Percentiles rank a stretch among this genome's conserved stretches.
Conservation (phyloP, 2,113 vertebrate species). For the Dicentrarchus labrax region DNA sequence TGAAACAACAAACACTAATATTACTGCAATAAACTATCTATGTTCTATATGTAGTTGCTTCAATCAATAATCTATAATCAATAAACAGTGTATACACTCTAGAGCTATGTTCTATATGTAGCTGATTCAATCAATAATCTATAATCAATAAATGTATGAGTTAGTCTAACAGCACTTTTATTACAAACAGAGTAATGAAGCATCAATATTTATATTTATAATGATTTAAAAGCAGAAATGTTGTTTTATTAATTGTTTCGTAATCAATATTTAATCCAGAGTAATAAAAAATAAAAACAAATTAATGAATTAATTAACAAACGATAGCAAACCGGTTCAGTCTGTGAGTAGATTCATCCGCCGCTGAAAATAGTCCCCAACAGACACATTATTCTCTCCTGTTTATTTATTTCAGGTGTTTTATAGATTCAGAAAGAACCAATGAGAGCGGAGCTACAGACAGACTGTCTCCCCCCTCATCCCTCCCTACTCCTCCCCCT, state of each 20-base stretch:
- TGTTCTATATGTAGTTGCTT: too few relatives aligned
- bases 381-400: background rate
- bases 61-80: too few relatives aligned
- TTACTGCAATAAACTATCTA: too few relatives aligned
- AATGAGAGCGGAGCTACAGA: background rate
- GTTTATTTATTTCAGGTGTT: background rate
- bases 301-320: too few relatives aligned
- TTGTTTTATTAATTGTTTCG: slow-evolving; percentile 25
- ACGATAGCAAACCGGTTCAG: background rate
- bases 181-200: background rate
- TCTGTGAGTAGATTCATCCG: background rate
- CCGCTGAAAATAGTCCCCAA: background rate
- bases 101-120: too few relatives aligned
- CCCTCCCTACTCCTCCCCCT: background rate
- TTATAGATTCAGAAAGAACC: background rate
- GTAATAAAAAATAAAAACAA: too few relatives aligned
- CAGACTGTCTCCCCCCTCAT: background rate
- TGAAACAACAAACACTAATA: slow-evolving; percentile 7
- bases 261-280: background rate
- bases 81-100: too few relatives aligned
- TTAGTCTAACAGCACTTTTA: background rate
- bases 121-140: too few relatives aligned
- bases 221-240: background rate
- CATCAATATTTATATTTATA: slow-evolving; percentile 29
- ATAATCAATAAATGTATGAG: too few relatives aligned